phyloP scores from a whole-genome alignment of 1,140 invertebrate species.

The Epicauta chinensis region DNA sequence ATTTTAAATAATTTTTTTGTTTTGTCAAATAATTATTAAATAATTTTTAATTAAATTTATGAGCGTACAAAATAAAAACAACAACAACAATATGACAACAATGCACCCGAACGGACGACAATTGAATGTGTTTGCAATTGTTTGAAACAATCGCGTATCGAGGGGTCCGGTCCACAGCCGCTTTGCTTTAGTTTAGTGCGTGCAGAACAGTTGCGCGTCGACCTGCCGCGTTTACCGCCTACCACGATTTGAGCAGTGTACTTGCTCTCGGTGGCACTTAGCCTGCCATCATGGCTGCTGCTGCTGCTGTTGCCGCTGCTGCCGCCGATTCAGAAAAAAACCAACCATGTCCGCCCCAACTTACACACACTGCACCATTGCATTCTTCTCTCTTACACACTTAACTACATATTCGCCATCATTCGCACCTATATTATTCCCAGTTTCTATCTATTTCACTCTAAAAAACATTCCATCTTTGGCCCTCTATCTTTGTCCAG shows the following conservation, averaged over 20 bases:
- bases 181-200: conserved; percentile 24
- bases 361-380: conserved; percentile 30
- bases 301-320: conserved; percentile 4
- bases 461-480: no score
- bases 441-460: no score
- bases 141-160: conserved; percentile 33
- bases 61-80: no score
- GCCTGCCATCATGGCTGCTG: conserved; percentile 39
- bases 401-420: conserved; percentile 16
- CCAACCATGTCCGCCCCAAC: conserved; percentile 24
- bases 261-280: conserved; percentile 38
- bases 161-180: conserved; percentile 15
- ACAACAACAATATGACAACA: conserved; percentile 6
- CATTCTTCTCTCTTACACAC: conserved; percentile 20
- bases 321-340: conserved; percentile 23
- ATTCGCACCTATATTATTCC: neutral
- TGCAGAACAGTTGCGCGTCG: conserved; percentile 39
- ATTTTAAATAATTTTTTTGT: no score
- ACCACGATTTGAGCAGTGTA: conserved; percentile 36
- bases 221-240: conserved; percentile 39
- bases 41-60: no score
- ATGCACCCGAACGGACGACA: conserved; percentile 23
- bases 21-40: no score
- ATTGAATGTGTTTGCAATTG: conserved; percentile 34
- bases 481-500: no score